phyloP scores from a whole-genome alignment of 2,113 vertebrate species.

The Fregata magnificens region DNA sequence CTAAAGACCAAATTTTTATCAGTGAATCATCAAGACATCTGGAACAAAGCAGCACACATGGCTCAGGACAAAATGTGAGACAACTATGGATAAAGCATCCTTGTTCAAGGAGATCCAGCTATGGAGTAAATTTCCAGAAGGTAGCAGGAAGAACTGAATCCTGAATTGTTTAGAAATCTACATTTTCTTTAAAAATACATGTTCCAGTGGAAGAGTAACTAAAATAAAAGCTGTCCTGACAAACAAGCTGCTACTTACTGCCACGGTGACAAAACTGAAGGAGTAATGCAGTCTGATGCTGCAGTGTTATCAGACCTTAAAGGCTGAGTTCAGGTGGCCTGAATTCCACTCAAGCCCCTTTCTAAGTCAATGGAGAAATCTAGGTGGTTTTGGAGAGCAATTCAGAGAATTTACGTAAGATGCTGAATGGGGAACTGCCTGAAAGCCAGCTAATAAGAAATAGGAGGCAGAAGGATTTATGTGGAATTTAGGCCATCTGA shows the following conservation, averaged over 20 bases:
- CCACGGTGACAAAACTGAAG: not conserved
- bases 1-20: not conserved
- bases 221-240: not conserved
- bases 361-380: not conserved
- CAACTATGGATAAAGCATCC: not conserved
- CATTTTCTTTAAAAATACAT: not conserved
- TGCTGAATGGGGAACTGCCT: constrained; percentile 3
- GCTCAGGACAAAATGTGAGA: not conserved
- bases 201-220: not conserved
- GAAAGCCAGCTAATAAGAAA: constrained; percentile 65
- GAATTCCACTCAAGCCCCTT: not conserved
- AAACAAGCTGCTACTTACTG: not conserved
- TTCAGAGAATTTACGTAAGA: constrained; percentile 23
- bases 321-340: not conserved
- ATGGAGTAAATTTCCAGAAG: not conserved
- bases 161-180: not conserved
- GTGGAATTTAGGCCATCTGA: constrained; percentile 70
- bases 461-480: constrained; percentile 59
- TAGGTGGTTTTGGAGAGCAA: not conserved
- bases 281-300: not conserved
- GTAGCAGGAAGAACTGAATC: not conserved
- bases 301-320: not conserved
- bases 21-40: not conserved
- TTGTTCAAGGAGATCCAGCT: not conserved
- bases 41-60: not conserved